Percentiles rank a stretch among this genome's conserved stretches.
Conservation (phyloP, 1,140 invertebrate species). For the Drosophila nasuta region DNA sequence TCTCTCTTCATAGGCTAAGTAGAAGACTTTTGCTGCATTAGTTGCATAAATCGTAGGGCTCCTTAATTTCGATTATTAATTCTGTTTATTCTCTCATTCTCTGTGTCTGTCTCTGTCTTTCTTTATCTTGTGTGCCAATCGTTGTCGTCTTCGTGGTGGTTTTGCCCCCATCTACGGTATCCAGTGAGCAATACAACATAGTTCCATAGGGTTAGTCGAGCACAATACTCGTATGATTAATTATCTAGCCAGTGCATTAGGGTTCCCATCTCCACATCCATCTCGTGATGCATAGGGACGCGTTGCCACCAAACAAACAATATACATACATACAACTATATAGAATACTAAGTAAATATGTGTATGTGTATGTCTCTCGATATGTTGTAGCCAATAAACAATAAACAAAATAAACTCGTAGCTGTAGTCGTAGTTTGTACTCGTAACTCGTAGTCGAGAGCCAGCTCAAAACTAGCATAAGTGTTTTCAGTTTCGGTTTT, state of each 20-base stretch:
- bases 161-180: constrained; percentile 62
- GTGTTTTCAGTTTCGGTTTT: constrained; percentile 72
- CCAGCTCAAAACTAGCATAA: constrained; percentile 50
- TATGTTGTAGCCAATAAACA: constrained; percentile 33
- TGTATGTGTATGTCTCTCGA: constrained; percentile 18
- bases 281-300: constrained; percentile 36
- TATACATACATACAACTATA: constrained; percentile 4
- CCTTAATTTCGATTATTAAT: constrained; percentile 8
- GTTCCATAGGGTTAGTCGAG: constrained; percentile 54
- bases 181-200: constrained; percentile 75
- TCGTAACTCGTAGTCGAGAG: constrained; percentile 42
- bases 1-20: constrained; percentile 43
- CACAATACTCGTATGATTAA: constrained; percentile 62
- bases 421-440: constrained; percentile 42
- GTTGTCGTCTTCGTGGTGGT: constrained; percentile 37
- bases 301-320: constrained; percentile 32
- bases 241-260: constrained; percentile 47
- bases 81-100: not conserved
- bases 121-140: constrained; percentile 26
- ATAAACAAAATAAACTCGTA: not conserved
- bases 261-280: not conserved
- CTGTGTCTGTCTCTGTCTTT: not conserved
- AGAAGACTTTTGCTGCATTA: constrained; percentile 56
- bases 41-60: constrained; percentile 52
- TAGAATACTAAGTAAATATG: not conserved